Conservation (phyloP, 64 coral and sea anemone species). For the Hydrozoanthus tunicans region DNA sequence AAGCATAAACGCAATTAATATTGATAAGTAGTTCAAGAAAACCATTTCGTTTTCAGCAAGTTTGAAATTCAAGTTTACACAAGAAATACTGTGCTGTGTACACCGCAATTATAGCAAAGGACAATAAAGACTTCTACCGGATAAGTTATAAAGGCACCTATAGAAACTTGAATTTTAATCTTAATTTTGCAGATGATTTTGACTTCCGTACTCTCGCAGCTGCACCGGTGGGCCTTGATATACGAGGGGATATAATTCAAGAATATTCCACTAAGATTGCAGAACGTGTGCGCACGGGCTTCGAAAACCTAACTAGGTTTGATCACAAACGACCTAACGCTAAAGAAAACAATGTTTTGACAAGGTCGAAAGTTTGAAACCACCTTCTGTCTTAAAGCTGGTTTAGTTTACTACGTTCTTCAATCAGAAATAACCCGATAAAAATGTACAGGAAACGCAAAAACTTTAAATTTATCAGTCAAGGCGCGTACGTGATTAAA, state of each 20-base stretch:
- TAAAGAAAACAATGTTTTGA: not conserved
- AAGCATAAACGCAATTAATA: not conserved
- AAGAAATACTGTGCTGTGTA: too few relatives aligned
- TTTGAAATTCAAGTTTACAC: too few relatives aligned
- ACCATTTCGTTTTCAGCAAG: too few relatives aligned
- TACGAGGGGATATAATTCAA: not conserved
- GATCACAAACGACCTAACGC: not conserved
- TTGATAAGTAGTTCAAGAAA: too few relatives aligned
- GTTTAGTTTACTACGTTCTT: not conserved
- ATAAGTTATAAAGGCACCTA: not conserved
- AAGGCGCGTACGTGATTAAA: constrained; percentile 2
- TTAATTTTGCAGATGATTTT: constrained; percentile 18
- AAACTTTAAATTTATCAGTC: not conserved
- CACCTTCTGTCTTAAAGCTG: not conserved
- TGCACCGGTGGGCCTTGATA: not conserved
- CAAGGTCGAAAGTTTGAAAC: not conserved
- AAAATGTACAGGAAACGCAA: not conserved
- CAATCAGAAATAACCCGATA: not conserved
- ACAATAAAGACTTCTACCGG: constrained; percentile 7
- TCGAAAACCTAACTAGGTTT: not conserved
- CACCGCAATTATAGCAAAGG: too few relatives aligned
- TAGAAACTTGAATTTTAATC: constrained; percentile 32
- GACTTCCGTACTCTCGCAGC: constrained; percentile 14
- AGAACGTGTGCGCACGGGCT: not conserved
- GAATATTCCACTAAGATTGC: too few relatives aligned